phyloP scores from a whole-genome alignment of 2,888 invertebrate genomes.

The Cephalotes varians region DNA sequence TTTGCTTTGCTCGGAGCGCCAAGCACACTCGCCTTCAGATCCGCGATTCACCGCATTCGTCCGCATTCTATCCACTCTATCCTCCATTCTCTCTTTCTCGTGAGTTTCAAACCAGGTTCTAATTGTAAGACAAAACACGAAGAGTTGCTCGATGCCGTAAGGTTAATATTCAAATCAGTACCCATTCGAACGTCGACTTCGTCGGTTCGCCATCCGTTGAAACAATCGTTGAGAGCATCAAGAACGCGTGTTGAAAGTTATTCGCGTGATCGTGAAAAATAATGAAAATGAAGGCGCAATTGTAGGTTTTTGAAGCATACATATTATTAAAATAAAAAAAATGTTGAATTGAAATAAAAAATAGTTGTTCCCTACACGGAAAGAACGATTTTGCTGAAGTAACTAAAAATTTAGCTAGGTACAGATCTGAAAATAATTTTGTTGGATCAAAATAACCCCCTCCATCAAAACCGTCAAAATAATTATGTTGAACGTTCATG shows the following conservation, averaged over 20 bases:
- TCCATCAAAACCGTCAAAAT: too few species aligned
- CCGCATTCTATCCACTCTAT: background rate
- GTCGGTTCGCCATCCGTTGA: background rate
- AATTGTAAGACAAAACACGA: conserved; percentile 39
- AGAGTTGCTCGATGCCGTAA: background rate
- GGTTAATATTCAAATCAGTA: conserved; percentile 42
- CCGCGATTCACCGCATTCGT: conserved; percentile 33
- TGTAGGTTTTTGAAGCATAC: background rate
- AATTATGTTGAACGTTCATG: too few species aligned
- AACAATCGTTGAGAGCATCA: background rate
- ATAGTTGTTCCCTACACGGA: background rate
- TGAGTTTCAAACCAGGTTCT: background rate
- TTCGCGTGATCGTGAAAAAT: background rate
- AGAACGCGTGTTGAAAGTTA: background rate
- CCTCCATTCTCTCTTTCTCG: background rate
- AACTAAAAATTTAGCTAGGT: too few species aligned
- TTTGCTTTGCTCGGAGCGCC: conserved; percentile 16
- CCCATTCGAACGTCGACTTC: background rate
- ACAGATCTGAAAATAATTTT: too few species aligned
- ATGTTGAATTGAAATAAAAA: background rate
- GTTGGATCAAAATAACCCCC: too few species aligned
- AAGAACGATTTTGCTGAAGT: too few species aligned
- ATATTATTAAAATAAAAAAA: background rate
- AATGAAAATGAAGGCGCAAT: background rate
- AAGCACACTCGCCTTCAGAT: background rate